Percentiles rank a stretch among this genome's conserved stretches.
phyloP scores from a whole-genome alignment of 2,888 invertebrate genomes.

The Muschampia plurimacula region DNA sequence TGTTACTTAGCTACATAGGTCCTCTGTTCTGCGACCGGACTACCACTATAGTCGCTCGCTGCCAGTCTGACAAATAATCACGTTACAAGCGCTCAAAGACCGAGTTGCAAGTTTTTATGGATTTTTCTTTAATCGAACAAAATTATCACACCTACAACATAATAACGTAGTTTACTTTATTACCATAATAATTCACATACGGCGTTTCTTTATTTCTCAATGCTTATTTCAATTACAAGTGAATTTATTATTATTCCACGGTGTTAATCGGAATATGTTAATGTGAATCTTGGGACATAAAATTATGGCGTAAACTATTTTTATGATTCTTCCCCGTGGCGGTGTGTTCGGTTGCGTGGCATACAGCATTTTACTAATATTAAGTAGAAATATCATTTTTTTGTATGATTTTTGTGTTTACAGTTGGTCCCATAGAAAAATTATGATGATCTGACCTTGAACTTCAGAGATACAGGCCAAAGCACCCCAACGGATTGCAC shows the following conservation, averaged over 20 bases:
- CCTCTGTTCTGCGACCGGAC: too few species aligned
- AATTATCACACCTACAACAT: conserved; percentile 46
- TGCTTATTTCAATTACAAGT: conserved; percentile 37
- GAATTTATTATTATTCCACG: conserved; percentile 36
- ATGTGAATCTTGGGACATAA: conserved; percentile 24
- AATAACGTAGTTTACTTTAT: conserved; percentile 24
- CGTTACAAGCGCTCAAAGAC: too few species aligned
- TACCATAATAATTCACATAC: conserved; percentile 25
- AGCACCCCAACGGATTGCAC: too few species aligned
- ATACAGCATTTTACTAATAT: conserved; percentile 8
- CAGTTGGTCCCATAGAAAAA: too few species aligned
- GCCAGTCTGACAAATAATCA: too few species aligned
- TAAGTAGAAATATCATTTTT: too few species aligned
- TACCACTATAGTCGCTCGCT: too few species aligned
- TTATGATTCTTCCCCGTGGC: conserved; percentile 22
- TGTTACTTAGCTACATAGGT: too few species aligned
- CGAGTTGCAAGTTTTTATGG: background rate
- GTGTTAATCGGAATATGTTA: conserved; percentile 35
- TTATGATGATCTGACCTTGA: too few species aligned
- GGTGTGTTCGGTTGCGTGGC: conserved; percentile 2
- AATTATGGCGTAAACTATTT: conserved; percentile 39
- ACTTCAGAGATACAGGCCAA: too few species aligned
- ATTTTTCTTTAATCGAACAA: conserved; percentile 13
- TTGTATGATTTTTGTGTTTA: too few species aligned
- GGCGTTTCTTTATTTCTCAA: conserved; percentile 30